A percentile compares a stretch with the other conserved stretches of the same genome.
phyloP scores from a whole-genome alignment of 2,888 invertebrate genomes.

The Acronicta leporina region DNA sequence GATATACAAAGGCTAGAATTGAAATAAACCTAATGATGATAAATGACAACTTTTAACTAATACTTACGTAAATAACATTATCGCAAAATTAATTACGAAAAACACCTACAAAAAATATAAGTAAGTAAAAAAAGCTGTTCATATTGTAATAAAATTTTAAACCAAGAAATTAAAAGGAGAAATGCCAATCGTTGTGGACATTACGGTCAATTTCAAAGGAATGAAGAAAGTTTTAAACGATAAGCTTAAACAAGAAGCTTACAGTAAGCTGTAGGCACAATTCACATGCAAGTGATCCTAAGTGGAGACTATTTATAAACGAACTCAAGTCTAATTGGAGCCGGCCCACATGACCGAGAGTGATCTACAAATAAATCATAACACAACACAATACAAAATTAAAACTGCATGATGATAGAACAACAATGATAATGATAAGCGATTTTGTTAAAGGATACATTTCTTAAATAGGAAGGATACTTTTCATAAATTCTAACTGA shows the following conservation, averaged over 20 bases:
- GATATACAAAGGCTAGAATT: too few species aligned
- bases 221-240: constrained; percentile 30
- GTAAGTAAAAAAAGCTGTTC: too few species aligned
- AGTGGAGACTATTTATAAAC: constrained; percentile 83
- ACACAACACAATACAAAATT: constrained; percentile 50
- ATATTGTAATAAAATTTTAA: too few species aligned
- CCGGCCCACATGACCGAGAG: constrained; percentile 73
- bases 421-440: constrained; percentile 1
- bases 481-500: too few species aligned
- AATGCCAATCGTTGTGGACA: constrained; percentile 1
- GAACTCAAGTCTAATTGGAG: constrained; percentile 77
- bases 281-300: constrained; percentile 75
- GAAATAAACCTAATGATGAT: too few species aligned
- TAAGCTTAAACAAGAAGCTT: constrained; percentile 32
- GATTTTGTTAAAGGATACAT: not conserved
- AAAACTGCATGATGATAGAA: constrained; percentile 25
- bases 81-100: too few species aligned
- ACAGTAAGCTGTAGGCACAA: constrained; percentile 66
- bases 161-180: too few species aligned
- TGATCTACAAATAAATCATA: constrained; percentile 76
- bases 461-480: too few species aligned
- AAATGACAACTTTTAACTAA: too few species aligned
- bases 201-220: constrained; percentile 18
- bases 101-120: too few species aligned
- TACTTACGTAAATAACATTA: too few species aligned